A percentile compares a stretch with the other conserved stretches of the same genome.
Evolutionary conservation across 2,113 vertebrate genomes (phyloP).

Genomic region (Gavialis gangeticus): DNA sequence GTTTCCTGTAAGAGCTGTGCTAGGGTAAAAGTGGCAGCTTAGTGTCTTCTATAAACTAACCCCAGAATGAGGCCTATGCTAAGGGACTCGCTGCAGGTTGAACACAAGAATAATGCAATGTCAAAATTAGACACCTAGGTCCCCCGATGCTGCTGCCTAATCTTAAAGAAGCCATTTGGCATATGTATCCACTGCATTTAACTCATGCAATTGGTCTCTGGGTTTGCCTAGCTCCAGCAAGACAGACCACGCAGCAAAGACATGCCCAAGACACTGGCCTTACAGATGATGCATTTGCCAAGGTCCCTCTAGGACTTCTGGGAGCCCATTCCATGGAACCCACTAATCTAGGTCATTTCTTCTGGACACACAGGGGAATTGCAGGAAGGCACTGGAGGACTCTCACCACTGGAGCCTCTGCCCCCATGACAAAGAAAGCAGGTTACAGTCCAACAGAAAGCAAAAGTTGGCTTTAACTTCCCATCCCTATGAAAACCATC

Average conservation of each 20-base stretch:
- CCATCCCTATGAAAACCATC: background rate
- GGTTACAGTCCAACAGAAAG: background rate
- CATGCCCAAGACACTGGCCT: background rate
- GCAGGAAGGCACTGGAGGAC: background rate
- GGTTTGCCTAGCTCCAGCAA: background rate
- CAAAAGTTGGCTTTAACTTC: background rate
- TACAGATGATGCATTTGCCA: too few species aligned
- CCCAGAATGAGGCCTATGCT: background rate
- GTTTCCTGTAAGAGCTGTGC: background rate
- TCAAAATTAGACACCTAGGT: background rate
- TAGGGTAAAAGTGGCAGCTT: background rate
- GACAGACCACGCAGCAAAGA: background rate
- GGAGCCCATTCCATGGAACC: background rate
- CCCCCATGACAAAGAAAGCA: background rate
- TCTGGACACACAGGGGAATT: background rate
- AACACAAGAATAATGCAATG: too few species aligned
- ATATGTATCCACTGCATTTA: background rate
- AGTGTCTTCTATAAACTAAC: background rate
- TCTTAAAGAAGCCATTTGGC: background rate
- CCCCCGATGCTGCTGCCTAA: background rate
- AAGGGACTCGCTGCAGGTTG: too few species aligned
- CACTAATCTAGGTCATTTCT: background rate
- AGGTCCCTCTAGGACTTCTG: background rate
- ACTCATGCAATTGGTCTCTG: background rate
- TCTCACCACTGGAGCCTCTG: background rate